Evolutionary conservation across 2,797 vertebrate genomes (phyloP).

Genomic region (Cryptoprocta ferox): DNA sequence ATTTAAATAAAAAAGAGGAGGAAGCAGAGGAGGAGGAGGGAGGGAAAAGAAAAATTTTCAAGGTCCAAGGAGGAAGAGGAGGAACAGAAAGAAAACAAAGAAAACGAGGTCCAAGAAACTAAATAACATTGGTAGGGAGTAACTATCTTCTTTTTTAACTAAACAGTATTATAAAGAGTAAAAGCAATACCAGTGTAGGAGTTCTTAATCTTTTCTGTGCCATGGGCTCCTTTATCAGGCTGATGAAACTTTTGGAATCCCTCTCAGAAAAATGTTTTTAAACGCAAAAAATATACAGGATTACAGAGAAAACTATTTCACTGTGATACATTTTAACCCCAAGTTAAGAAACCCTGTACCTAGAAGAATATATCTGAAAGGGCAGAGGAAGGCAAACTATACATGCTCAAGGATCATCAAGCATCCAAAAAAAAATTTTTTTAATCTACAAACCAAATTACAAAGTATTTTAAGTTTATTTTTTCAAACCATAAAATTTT

Average conservation of each 20-base stretch:
- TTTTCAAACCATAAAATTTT: conserved; percentile 25
- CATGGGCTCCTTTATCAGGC: neutral
- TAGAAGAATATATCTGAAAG: neutral
- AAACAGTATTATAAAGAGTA: neutral
- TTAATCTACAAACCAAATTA: neutral
- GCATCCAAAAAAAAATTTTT: neutral
- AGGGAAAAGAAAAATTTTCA: neutral
- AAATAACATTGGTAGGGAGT: neutral
- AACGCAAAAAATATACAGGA: neutral
- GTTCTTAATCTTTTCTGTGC: neutral
- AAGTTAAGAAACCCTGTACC: neutral
- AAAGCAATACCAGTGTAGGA: neutral
- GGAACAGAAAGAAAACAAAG: neutral
- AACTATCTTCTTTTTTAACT: neutral
- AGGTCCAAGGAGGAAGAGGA: neutral
- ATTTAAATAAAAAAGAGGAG: neutral
- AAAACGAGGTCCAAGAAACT: neutral
- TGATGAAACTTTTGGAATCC: neutral
- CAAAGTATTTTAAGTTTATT: neutral
- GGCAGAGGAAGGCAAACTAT: neutral
- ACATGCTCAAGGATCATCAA: neutral
- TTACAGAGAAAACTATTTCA: neutral
- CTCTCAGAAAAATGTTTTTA: neutral
- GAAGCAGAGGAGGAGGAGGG: no score
- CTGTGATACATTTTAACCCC: neutral